These are phyloP conservation scores for Lypha dubia DNA, from an alignment of 2,888 invertebrate genomes.

Conservation along the genomic window DNA sequence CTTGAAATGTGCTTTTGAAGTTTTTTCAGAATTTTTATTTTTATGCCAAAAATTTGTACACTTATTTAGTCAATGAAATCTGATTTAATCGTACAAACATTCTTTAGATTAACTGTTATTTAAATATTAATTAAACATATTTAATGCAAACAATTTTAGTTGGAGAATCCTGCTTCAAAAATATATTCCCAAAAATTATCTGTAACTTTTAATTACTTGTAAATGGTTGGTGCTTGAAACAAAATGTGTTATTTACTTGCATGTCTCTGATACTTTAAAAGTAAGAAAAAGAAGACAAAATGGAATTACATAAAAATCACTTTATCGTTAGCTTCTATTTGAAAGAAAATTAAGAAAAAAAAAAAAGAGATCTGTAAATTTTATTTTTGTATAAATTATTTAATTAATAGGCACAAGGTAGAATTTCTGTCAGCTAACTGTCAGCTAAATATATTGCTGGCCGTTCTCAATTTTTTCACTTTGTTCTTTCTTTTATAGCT, in stretches of 20 bases:
- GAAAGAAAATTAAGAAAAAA: neutral
- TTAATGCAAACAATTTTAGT: neutral
- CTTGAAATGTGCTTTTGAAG: neutral
- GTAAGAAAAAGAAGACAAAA: neutral
- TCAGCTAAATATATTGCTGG: neutral
- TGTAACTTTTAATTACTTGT: slow-evolving; percentile 33
- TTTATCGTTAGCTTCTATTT: slow-evolving; percentile 33
- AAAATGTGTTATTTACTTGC: neutral
- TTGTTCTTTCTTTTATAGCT: neutral
- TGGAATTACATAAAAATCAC: neutral
- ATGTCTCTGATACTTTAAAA: neutral
- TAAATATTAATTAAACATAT: neutral
- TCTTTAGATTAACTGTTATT: too few species aligned
- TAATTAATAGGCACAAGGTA: slow-evolving; percentile 7
- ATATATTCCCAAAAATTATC: neutral
- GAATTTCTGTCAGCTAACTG: neutral
- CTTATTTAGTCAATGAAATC: slow-evolving; percentile 9
- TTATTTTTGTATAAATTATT: slow-evolving; percentile 54
- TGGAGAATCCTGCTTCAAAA: neutral
- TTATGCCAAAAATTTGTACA: neutral
- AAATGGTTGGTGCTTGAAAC: neutral
- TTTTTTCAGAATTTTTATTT: neutral
- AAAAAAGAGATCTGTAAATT: slow-evolving; percentile 3
- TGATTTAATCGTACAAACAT: neutral
- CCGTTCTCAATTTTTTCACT: slow-evolving; percentile 1